phyloP scores from a whole-genome alignment of 2,888 invertebrate species.

The Lepetodrilus schrolli region DNA sequence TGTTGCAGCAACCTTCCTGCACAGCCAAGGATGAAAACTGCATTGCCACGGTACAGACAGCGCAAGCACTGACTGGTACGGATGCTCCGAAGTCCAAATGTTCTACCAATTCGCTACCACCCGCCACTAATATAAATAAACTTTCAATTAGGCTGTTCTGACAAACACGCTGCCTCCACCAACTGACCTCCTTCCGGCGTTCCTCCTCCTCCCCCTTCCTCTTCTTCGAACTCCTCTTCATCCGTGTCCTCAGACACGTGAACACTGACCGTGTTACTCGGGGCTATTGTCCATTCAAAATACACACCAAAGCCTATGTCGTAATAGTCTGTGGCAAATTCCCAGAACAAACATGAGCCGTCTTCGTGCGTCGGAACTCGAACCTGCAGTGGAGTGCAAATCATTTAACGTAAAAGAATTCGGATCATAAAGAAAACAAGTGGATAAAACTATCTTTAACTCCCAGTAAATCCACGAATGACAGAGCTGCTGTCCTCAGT shows the following conservation, averaged over 20 bases:
- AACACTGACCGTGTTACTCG: slow-evolving; percentile 92
- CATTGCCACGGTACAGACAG: no score
- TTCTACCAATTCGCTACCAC: no score
- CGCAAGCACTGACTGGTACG: no score
- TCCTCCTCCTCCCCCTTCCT: slow-evolving; percentile 77
- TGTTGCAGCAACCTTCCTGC: no score
- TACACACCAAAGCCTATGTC: slow-evolving; percentile 96
- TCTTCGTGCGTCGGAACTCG: slow-evolving; percentile 96
- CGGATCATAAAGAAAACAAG: no score
- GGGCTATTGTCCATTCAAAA: slow-evolving; percentile 92
- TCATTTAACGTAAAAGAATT: no score
- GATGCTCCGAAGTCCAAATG: background rate
- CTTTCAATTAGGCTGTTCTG: background rate
- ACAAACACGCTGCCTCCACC: no score
- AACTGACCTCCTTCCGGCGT: background rate
- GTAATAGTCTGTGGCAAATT: slow-evolving; percentile 98
- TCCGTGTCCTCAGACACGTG: slow-evolving; percentile 97
- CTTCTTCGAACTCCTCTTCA: slow-evolving; percentile 83
- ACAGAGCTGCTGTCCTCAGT: no score
- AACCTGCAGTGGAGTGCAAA: slow-evolving; percentile 79
- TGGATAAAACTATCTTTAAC: no score
- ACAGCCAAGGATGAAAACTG: no score
- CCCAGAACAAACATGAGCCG: slow-evolving; percentile 96
- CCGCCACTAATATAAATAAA: background rate
- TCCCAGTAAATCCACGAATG: no score